Base-by-base conservation (phyloP, 2,888 invertebrate species). In the Synergus japonicus region DNA sequence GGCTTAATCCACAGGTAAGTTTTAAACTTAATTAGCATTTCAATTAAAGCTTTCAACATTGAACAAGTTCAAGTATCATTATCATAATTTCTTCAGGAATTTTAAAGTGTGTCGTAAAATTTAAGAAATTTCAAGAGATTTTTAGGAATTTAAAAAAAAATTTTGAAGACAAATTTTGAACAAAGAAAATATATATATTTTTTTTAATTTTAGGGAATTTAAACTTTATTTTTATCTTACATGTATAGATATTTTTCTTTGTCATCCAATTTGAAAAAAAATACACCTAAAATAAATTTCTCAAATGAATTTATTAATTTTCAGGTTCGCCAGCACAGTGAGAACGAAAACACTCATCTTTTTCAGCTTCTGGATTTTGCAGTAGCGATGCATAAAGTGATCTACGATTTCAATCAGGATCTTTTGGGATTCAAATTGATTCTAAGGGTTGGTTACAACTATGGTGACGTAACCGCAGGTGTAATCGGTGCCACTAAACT, bases 401-500 rank as follows among this genome's bases (percentile, higher is more conserved):
- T 98, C 1, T 95, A 96, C 83, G 95, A 96, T 86, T 98, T 98
- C 89, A 98, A 98, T 91, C 95, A 96, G 86, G 97, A 98, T 91
- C 93, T 99, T 85, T 94, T 98, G 49, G 97, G 97, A 84, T 98
- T 98, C 90, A 97, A 97, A 91, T 94, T 98, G 80, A 96, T 97
- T 73, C 93, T 98, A 54, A 94, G 97, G 82, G 96, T 98, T 82
- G 98, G 98, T 2, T 97, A 96, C 89, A 98, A 99, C 92, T 96
- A 96, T 87, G 99, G 99, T 0, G 98, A 98, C 86, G 98, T 99
- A 0, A 98, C 98, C 0, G 98, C 99, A 0, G 98, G 98, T 1
- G 97, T 99, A 3, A 98, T 99, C 78, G 99, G 99, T 0, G 98
- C 98, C 9, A 97, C 97, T 1, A 99, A 99, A 90, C 93, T 99